Conservation (phyloP, 35 echinoderm and acorn worm genomes). For the Holothuria glaberrima region DNA sequence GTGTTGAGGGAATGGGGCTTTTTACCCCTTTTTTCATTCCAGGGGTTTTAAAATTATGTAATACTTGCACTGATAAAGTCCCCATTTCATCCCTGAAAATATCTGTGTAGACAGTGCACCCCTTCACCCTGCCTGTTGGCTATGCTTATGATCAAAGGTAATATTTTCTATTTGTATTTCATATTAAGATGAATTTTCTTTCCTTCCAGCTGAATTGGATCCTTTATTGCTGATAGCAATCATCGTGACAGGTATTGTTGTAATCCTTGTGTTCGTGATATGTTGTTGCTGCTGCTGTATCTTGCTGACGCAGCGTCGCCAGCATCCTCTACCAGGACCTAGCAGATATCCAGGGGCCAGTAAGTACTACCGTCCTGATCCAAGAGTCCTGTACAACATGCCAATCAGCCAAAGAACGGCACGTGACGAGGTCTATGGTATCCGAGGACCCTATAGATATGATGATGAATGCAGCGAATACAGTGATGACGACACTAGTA, state of each 20-base stretch:
- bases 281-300: conserved; percentile 25
- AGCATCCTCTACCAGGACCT: background rate
- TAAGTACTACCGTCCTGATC: conserved; percentile 15
- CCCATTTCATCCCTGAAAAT: too few species aligned
- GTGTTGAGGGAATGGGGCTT: too few species aligned
- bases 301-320: background rate
- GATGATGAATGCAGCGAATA: background rate
- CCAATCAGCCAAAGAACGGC: background rate
- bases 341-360: background rate
- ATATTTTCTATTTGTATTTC: too few species aligned
- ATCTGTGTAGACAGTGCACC: too few species aligned
- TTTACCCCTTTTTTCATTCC: too few species aligned
- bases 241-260: background rate
- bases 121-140: too few species aligned
- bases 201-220: conserved; percentile 9
- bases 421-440: background rate
- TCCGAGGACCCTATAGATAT: background rate
- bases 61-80: too few species aligned
- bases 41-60: too few species aligned
- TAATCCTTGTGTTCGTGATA: background rate
- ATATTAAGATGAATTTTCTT: background rate
- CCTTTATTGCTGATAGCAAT: conserved; percentile 10
- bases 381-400: conserved; percentile 8
- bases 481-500: conserved; percentile 1
- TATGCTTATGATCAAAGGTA: too few species aligned